Evolutionary conservation across 2,888 invertebrate species (phyloP).

Genomic region (Hypena proboscidalis): DNA sequence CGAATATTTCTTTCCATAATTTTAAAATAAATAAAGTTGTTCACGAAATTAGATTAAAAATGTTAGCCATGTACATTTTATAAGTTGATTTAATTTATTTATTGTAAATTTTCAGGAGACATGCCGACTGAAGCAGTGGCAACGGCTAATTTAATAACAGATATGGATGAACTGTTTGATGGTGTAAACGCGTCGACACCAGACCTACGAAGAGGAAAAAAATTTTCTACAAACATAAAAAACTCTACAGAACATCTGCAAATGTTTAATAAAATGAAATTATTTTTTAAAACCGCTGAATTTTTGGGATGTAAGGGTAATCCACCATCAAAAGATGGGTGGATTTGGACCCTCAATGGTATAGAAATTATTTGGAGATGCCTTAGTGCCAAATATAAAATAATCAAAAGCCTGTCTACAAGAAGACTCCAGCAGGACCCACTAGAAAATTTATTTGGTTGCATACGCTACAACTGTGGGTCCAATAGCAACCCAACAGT

Average conservation of each 20-base stretch:
- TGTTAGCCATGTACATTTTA: too few species aligned
- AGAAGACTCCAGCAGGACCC: constrained; percentile 36
- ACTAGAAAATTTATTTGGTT: constrained; percentile 35
- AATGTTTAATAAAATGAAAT: constrained; percentile 21
- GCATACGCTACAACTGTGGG: constrained; percentile 32
- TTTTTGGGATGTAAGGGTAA: constrained; percentile 21
- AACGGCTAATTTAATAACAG: constrained; percentile 24
- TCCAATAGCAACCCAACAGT: constrained; percentile 36
- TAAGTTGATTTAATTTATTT: constrained; percentile 14
- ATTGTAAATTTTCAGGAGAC: too few species aligned
- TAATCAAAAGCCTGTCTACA: constrained; percentile 32
- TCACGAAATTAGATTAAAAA: too few species aligned
- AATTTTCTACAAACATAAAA: constrained; percentile 19
- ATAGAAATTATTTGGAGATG: constrained; percentile 22
- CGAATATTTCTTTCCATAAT: too few species aligned
- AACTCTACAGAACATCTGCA: not conserved
- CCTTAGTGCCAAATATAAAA: constrained; percentile 2
- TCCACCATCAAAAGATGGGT: constrained; percentile 38
- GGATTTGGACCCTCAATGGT: constrained; percentile 36
- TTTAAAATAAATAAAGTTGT: too few species aligned
- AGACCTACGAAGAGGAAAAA: too few species aligned
- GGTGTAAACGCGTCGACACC: constrained; percentile 19
- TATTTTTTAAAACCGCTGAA: constrained; percentile 13
- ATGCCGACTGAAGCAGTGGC: too few species aligned
- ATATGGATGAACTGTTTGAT: constrained; percentile 36